Evolutionary conservation across 2,113 vertebrate species (phyloP), one percentile per base, ranked within the genome.

Genomic region (Lonchura striata): DNA sequence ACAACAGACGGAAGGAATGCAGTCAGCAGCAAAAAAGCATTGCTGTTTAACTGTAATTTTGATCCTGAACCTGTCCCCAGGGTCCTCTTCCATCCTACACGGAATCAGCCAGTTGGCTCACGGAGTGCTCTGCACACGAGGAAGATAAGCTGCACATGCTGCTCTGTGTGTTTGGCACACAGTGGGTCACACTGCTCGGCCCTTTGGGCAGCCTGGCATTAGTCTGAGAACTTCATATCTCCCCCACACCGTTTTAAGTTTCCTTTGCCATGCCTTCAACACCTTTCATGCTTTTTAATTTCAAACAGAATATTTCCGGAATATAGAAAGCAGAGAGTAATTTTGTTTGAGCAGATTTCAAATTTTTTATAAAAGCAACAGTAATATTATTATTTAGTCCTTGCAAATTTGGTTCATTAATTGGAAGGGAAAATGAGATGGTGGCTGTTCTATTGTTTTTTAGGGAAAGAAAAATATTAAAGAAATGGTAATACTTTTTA

Each of bases 41-140:
- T 49, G 60, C 82, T 86, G 47, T 88, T 94, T 91, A 90, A 88
- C 82, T 33, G 47, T 41, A 90, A 68, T 82, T 95, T 86, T 95
- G 87, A 54, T 91, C 59, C 75, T 66, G 39, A 37, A 22, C 61
- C 47, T 88, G 69, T 95, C 96, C 92, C 94, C 11, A 35, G 86
- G 65, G 93, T 57, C 76, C 82, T 92, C 37, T 95, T 92, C 76
- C 64, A 53, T 90, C 63, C 68, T 52, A 25, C 52, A 57, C 42
- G 60, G n/a, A 42, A 85, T 92, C 79, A 86, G 17, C 9, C 76
- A 33, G 56, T 60, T 93, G 93, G 85, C 90, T 90, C 18, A 15
- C 15, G 5, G 35, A 33, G 28, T 25, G 59, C 41, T 90, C n/a
- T 31, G 79, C 80, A 70, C 68, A 63, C 0, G 3, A 5, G 37